These are phyloP conservation scores for Arctia plantaginis DNA, from an alignment of 2,888 invertebrate genomes.

Conservation along the genomic window DNA sequence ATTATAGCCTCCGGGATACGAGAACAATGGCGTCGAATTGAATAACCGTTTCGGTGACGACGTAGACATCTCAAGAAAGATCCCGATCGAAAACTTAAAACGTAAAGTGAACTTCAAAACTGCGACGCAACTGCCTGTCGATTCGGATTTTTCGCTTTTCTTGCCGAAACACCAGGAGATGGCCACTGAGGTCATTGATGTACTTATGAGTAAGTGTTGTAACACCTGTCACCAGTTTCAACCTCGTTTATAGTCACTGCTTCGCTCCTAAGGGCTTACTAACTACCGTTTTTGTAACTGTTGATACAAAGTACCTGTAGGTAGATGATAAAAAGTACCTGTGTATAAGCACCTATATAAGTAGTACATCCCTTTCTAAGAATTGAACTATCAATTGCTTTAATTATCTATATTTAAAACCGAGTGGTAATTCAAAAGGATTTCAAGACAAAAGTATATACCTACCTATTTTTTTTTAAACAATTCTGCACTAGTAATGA, in stretches of 20 bases:
- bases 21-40: constrained; percentile 85
- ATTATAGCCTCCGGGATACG: constrained; percentile 76
- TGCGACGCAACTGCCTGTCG: constrained; percentile 86
- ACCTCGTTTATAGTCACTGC: not conserved
- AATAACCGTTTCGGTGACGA: constrained; percentile 88
- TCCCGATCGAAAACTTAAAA: constrained; percentile 84
- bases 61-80: constrained; percentile 70
- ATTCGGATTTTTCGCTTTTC: constrained; percentile 91
- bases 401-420: too few species aligned
- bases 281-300: too few species aligned
- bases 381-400: too few species aligned
- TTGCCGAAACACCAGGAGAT: constrained; percentile 90
- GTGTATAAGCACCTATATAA: too few species aligned
- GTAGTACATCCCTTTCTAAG: too few species aligned
- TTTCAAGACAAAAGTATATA: too few species aligned
- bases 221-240: not conserved
- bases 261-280: too few species aligned
- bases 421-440: too few species aligned
- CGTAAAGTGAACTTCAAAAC: constrained; percentile 86
- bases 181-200: constrained; percentile 89
- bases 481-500: too few species aligned
- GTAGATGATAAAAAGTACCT: too few species aligned
- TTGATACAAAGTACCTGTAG: too few species aligned
- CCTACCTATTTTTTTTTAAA: too few species aligned
- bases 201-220: constrained; percentile 88